Percentiles rank a stretch among this genome's conserved stretches.
Evolutionary conservation across 2,113 vertebrate species (phyloP).

Genomic region (Alaudala cheleensis): DNA sequence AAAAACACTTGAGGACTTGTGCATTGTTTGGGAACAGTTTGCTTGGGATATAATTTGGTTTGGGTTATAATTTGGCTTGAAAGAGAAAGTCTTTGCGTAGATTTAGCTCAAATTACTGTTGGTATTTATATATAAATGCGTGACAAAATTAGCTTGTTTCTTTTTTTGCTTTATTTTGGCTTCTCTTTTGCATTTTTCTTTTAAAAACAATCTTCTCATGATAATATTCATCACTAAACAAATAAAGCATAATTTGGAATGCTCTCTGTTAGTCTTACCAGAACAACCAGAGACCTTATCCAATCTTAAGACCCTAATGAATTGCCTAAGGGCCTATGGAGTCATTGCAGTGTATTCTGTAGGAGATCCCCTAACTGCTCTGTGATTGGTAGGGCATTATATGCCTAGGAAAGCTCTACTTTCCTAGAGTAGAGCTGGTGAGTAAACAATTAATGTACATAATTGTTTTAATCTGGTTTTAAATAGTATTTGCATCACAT

Average conservation of each 20-base stretch:
- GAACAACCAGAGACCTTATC: not conserved
- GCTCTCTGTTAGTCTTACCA: not conserved
- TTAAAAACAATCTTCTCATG: constrained; percentile 3
- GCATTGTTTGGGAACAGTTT: constrained; percentile 48
- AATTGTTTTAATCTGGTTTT: not conserved
- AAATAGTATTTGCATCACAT: not conserved
- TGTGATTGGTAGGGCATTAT: not conserved
- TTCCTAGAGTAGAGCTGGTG: not conserved
- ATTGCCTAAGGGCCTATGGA: not conserved
- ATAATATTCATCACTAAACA: constrained; percentile 7
- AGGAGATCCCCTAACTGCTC: not conserved
- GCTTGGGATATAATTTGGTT: constrained; percentile 42
- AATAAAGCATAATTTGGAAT: constrained; percentile 16
- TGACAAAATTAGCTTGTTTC: constrained; percentile 19
- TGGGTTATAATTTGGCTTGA: constrained; percentile 44
- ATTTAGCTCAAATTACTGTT: constrained; percentile 48
- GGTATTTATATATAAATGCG: not conserved
- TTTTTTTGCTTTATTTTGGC: constrained; percentile 31
- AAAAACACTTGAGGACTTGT: constrained; percentile 19
- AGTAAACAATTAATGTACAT: not conserved
- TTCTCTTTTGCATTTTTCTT: constrained; percentile 31
- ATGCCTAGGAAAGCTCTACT: not conserved
- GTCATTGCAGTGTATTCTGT: not conserved
- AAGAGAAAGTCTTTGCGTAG: not conserved
- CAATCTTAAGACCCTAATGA: not conserved